Conservation (phyloP, 2,797 vertebrate genomes). For the Lepilemur septentrionalis region DNA sequence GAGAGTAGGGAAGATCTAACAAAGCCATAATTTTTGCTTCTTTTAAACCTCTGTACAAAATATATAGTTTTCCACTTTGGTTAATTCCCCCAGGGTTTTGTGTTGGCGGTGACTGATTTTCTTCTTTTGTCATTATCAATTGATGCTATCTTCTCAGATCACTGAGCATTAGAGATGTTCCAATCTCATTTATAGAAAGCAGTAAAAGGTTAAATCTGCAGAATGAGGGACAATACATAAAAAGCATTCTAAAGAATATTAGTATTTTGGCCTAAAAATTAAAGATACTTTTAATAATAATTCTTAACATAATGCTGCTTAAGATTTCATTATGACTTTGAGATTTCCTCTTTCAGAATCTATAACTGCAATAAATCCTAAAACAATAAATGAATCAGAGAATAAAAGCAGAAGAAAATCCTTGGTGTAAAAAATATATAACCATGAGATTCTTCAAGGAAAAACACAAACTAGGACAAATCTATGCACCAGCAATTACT, state of each 20-base stretch:
- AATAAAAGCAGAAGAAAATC: not conserved
- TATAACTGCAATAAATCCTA: not conserved
- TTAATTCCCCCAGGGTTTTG: not conserved
- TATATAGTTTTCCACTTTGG: not conserved
- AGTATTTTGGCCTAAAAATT: not conserved
- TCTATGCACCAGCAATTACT: not conserved
- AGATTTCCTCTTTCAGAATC: not conserved
- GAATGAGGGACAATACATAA: not conserved
- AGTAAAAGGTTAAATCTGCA: not conserved
- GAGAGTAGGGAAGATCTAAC: not conserved
- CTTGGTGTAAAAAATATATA: not conserved
- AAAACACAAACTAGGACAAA: not conserved
- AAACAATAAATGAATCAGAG: not conserved
- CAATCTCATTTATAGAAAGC: not conserved
- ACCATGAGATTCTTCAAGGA: not conserved
- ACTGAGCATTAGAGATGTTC: not conserved
- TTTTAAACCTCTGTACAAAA: not conserved
- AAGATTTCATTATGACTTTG: conserved; percentile 9
- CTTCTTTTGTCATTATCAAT: not conserved
- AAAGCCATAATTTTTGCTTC: not conserved
- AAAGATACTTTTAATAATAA: conserved; percentile 15
- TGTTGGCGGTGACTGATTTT: not conserved
- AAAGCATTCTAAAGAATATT: not conserved
- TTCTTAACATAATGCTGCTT: not conserved
- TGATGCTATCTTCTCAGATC: not conserved